Base-by-base conservation (phyloP, 2,113 vertebrate species). In the Pseudorhombus dupliciocellatus region DNA sequence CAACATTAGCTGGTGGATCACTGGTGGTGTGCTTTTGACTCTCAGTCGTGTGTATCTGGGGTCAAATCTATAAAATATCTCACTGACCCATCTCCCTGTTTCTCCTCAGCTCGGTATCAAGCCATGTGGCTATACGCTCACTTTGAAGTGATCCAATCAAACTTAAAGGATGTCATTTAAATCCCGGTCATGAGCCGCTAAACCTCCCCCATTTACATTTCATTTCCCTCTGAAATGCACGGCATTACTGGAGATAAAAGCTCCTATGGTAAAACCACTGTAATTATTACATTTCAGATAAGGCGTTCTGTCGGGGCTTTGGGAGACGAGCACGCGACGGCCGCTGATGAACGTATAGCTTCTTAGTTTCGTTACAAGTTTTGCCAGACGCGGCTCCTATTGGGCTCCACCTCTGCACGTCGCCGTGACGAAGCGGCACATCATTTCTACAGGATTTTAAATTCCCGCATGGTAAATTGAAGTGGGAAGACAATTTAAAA, bases 401-500 rank as follows among this genome's bases (percentile, higher is more conserved):
- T 80, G 71, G 68, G 84, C 70, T 80, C 79, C 59, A 83, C 89
- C 89, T 84, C 62, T 28, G 66, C 68, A 11, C 10, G 52, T 77
- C 46, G 73, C 80, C 28, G 14, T 84, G 74, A 80, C 73, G 75
- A 88, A 90, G 78, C 71, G 64, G 70, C 79, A 66, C 73, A 85
- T 89, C 53, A 78, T 87, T 89, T 88, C 80, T 21, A 30, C 73
- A 44, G 70, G 83, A 88, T 90, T 89, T 87, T 79, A 78, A 87
- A 92, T 91, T 85, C 76, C 89, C 77, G 79, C 75, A 57, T 44
- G 50, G 75, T 78, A 91, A 92, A 93, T 92, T 92, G 89, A 89
- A 91, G 87, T 87, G 83, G 84, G 82, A 75, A 89, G 85, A 90
- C 89, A 92, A 92, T 92, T 92, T 88, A 63, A 78, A 89, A 89